phyloP scores from a whole-genome alignment of 2,888 invertebrate genomes.

The Brenthis hecate region DNA sequence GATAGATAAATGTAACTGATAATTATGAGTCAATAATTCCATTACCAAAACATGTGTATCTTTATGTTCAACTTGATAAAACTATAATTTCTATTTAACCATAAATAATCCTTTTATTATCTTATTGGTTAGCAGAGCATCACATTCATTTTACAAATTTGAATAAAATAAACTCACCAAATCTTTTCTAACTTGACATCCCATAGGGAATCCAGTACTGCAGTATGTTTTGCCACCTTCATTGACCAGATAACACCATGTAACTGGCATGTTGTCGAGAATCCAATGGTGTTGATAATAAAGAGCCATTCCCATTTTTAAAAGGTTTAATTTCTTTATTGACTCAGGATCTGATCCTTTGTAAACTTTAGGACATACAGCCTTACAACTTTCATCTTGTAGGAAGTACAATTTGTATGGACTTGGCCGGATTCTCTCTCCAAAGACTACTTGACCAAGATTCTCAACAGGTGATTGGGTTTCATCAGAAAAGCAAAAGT shows the following conservation, averaged over 20 bases:
- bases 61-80: no score
- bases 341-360: conserved; percentile 84
- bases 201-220: conserved; percentile 98
- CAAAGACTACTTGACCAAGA: conserved; percentile 99
- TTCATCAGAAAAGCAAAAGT: conserved; percentile 92
- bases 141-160: background rate
- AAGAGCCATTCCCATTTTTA: conserved; percentile 95
- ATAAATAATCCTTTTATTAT: background rate
- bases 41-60: background rate
- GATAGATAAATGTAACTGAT: background rate
- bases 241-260: conserved; percentile 95
- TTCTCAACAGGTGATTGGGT: conserved; percentile 96
- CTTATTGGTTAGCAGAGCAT: background rate
- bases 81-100: no score
- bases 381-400: conserved; percentile 85
- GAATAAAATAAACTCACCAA: conserved; percentile 57
- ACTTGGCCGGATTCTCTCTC: conserved; percentile 98
- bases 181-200: conserved; percentile 90
- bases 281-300: conserved; percentile 99
- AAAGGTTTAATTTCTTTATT: conserved; percentile 87
- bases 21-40: background rate
- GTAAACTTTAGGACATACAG: conserved; percentile 87
- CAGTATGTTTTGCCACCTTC: conserved; percentile 89
- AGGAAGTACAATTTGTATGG: conserved; percentile 94
- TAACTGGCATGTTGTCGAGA: conserved; percentile 99